Percentiles rank a stretch among this genome's conserved stretches.
Conservation (phyloP, 1,140 invertebrate species). For the Gryon sp. region DNA sequence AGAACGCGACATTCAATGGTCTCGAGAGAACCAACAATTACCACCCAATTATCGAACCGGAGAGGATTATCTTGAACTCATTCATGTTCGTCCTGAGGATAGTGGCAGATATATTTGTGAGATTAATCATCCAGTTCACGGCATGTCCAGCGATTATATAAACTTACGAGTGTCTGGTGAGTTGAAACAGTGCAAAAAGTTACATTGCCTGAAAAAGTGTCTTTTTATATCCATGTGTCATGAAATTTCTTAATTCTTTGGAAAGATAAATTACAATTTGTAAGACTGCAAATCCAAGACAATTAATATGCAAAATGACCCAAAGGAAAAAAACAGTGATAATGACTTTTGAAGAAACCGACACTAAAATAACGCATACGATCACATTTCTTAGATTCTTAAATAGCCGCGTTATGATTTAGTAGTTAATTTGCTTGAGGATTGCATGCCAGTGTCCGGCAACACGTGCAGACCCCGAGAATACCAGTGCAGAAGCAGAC, state of each 20-base stretch:
- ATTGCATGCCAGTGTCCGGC: constrained; percentile 77
- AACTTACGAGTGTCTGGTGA: constrained; percentile 71
- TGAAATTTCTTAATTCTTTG: constrained; percentile 12
- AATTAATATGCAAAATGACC: constrained; percentile 10
- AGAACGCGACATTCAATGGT: constrained; percentile 80
- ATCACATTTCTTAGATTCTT: constrained; percentile 62
- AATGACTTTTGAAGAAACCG: too few species aligned
- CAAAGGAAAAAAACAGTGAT: too few species aligned
- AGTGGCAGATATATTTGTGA: constrained; percentile 86
- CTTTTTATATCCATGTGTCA: constrained; percentile 24
- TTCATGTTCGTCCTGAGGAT: constrained; percentile 81
- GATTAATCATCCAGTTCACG: constrained; percentile 76
- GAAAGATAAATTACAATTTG: constrained; percentile 5
- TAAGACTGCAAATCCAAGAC: constrained; percentile 4
- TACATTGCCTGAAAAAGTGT: constrained; percentile 25
- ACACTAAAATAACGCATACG: constrained; percentile 7
- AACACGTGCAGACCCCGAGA: constrained; percentile 75
- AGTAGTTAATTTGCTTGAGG: constrained; percentile 77
- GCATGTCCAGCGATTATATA: constrained; percentile 82
- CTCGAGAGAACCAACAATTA: constrained; percentile 77
- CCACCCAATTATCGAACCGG: constrained; percentile 74
- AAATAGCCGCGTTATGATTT: constrained; percentile 74
- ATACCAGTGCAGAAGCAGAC: constrained; percentile 82
- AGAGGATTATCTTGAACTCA: constrained; percentile 72
- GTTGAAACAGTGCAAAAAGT: not conserved